A percentile compares a stretch with the other conserved stretches of the same genome.
Conservation (phyloP, 2,797 vertebrate species). For the Intellagama lesueurii region DNA sequence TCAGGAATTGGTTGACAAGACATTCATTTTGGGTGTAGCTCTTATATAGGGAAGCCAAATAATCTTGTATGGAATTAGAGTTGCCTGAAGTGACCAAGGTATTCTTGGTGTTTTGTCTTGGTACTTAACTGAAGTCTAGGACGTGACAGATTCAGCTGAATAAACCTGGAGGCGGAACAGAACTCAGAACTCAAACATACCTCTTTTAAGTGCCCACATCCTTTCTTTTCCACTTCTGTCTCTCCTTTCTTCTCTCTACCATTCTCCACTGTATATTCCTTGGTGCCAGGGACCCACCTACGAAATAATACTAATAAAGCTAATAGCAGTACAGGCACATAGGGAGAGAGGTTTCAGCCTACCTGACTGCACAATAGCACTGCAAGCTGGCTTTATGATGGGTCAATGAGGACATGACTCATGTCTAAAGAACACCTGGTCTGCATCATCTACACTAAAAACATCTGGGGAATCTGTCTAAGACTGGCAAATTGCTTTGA, state of each 20-base stretch:
- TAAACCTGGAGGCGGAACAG: too few relatives aligned
- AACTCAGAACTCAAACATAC: neutral
- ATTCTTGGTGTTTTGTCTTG: neutral
- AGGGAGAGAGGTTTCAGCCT: neutral
- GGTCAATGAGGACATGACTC: conserved; percentile 26
- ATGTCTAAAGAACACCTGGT: conserved; percentile 37
- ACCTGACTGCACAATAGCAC: neutral
- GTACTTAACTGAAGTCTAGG: neutral
- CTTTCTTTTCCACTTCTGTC: neutral
- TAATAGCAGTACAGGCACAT: neutral
- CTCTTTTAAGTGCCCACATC: neutral
- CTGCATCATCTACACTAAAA: conserved; percentile 34
- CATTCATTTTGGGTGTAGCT: too few relatives aligned
- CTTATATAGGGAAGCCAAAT: neutral
- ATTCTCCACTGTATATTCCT: neutral
- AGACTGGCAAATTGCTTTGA: conserved; percentile 15
- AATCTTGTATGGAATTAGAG: neutral
- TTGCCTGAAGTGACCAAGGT: neutral
- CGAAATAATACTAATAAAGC: neutral
- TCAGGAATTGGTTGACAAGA: neutral
- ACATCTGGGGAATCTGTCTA: conserved; percentile 30
- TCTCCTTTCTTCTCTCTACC: neutral
- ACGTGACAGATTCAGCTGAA: neutral
- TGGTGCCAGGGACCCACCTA: neutral
- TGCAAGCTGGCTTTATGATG: neutral